Evolutionary conservation across 1,140 invertebrate genomes (phyloP), one percentile per base, ranked within the genome.

Genomic region (Linepithema humile): DNA sequence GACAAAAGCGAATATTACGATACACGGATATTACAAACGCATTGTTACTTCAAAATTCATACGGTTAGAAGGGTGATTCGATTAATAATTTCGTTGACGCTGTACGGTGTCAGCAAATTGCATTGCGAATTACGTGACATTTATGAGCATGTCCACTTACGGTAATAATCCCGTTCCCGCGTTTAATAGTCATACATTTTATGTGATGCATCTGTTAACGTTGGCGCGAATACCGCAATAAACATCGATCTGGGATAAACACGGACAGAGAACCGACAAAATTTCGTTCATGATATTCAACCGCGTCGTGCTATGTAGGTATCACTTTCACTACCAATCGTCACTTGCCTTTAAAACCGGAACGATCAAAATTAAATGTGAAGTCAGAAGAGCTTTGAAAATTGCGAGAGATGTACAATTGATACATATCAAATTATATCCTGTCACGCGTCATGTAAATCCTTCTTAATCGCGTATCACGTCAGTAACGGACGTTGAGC

Each of bases 21-120:
- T 45, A 23, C 3, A 32, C 73, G 38, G 45, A 78, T 84, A 83
- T 83, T 83, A 86, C 64, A 60, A 67, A 48, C 40, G 55, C 53
- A 84, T 87, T 84, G 86, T 88, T 88, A 84, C 83, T 88, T 88
- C 78, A 88, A 84, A 84, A 88, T 88, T 88, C 86, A 87, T 88
- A 87, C 48, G 67, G 82, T 88, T 67, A 84, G 48, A 55, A 78
- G 53, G 53, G 26, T 65, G 12, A 62, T 55, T 74, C 73, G 86
- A 86, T 87, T 87, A 87, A 83, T 85, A 82, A 88, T 87, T 88
- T 84, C 50, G 77, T 74, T 32, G 75, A 59, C 72, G 60, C 40
- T 73, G 48, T 45, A 43, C 82, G n/a, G 53, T 45, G 15, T 50
- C 38, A 26, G 85, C 85, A 73, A 88, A 86, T 88, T 78, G 86